Evolutionary conservation across 2,113 vertebrate species (phyloP).

Genomic region (Rhombomys opimus): DNA sequence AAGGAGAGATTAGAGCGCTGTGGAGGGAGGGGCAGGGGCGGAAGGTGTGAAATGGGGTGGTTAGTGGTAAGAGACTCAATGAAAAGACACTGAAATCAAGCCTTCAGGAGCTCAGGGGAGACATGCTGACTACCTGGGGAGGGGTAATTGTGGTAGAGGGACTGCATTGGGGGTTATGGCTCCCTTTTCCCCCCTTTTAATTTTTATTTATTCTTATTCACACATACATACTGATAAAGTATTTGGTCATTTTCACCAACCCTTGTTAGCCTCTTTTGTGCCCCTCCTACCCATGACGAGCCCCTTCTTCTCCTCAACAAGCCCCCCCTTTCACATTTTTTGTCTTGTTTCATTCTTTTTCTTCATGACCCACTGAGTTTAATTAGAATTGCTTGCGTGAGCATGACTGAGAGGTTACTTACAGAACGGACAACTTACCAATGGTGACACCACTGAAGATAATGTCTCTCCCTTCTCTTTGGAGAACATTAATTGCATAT

Average conservation of each 20-base stretch:
- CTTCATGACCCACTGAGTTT: neutral
- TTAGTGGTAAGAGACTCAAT: neutral
- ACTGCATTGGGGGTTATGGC: fast-evolving
- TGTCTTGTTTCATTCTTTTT: neutral
- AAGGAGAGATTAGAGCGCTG: neutral
- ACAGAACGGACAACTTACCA: neutral
- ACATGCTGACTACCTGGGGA: neutral
- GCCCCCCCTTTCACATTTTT: neutral
- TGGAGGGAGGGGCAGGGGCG: neutral
- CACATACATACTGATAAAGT: neutral
- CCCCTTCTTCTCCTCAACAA: neutral
- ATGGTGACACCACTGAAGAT: neutral
- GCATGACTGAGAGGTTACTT: no score
- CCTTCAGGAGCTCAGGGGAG: neutral
- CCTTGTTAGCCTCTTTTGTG: neutral
- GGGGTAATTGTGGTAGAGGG: neutral
- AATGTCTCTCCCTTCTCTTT: neutral
- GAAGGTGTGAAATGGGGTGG: neutral
- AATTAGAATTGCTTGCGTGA: neutral
- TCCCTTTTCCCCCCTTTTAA: neutral
- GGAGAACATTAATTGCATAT: no score
- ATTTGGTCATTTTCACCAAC: neutral
- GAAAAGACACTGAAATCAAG: neutral
- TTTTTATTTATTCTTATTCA: neutral
- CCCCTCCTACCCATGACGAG: no score